Conservation (phyloP, 2,888 invertebrate species). For the Thymelicus lineola region DNA sequence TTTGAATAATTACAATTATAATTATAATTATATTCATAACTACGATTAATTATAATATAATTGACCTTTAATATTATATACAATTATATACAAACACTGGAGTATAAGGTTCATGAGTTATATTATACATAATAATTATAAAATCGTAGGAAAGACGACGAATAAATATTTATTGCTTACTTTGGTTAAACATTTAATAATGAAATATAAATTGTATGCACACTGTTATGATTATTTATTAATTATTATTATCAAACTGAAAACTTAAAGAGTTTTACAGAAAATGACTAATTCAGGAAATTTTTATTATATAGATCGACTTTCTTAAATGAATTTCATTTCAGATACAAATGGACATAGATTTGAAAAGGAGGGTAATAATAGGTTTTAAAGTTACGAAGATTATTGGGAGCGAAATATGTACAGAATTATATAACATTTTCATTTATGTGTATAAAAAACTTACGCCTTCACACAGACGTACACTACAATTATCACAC, state of each 20-base stretch:
- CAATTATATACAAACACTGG: conserved; percentile 28
- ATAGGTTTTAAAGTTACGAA: background rate
- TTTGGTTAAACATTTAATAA: background rate
- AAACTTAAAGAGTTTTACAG: too few relatives aligned
- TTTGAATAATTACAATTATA: conserved; percentile 33
- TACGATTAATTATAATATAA: conserved; percentile 25
- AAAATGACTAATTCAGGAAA: too few relatives aligned
- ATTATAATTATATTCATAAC: conserved; percentile 12
- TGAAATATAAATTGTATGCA: too few relatives aligned
- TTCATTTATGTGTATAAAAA: conserved; percentile 6
- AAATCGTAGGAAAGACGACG: too few relatives aligned
- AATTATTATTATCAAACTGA: too few relatives aligned
- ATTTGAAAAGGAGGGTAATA: too few relatives aligned
- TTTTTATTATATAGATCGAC: too few relatives aligned
- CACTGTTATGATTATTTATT: too few relatives aligned
- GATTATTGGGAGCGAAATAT: background rate
- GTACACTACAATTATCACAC: conserved; percentile 11
- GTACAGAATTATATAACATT: conserved; percentile 7
- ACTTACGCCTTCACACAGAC: background rate
- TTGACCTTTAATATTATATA: conserved; percentile 27
- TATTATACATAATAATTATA: background rate
- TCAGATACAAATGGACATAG: too few relatives aligned
- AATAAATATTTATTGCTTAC: background rate
- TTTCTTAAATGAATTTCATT: too few relatives aligned
- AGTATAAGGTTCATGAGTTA: background rate